phyloP scores from a whole-genome alignment of 2,888 invertebrate species.

The Xanthia togata region DNA sequence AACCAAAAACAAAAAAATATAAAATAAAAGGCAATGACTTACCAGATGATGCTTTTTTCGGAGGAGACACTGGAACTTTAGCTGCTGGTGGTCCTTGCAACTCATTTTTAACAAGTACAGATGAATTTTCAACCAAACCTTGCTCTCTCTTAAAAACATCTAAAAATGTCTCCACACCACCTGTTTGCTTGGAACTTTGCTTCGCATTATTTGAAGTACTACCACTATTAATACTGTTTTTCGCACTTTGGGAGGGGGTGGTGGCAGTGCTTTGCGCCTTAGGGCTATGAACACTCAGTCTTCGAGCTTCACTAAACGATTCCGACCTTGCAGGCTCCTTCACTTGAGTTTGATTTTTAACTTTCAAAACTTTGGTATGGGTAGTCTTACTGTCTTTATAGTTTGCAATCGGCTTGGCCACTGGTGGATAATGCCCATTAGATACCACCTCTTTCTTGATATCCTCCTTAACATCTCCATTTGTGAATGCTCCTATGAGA shows the following conservation, averaged over 20 bases:
- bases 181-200: conserved; percentile 70
- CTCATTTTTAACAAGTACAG: conserved; percentile 78
- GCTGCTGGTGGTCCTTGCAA: conserved; percentile 56
- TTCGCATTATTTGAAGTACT: conserved; percentile 76
- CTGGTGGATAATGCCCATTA: conserved; percentile 82
- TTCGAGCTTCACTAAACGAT: conserved; percentile 71
- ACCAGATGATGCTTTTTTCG: conserved; percentile 81
- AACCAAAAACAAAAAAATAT: neutral
- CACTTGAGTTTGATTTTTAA: conserved; percentile 75
- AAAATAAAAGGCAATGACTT: conserved; percentile 35
- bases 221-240: conserved; percentile 85
- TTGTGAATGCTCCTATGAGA: conserved; percentile 77
- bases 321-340: conserved; percentile 74
- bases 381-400: conserved; percentile 76
- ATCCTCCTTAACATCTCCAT: conserved; percentile 82
- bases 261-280: conserved; percentile 73
- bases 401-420: conserved; percentile 59
- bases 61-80: conserved; percentile 76
- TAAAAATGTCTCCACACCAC: conserved; percentile 82
- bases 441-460: conserved; percentile 76
- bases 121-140: conserved; percentile 76
- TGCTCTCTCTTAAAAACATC: conserved; percentile 89
- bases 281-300: conserved; percentile 76
- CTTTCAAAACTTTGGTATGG: conserved; percentile 83
- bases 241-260: conserved; percentile 71